Evolutionary conservation across 2,113 vertebrate genomes (phyloP), one percentile per base, ranked within the genome.

Genomic region (Dromiciops gliroides): DNA sequence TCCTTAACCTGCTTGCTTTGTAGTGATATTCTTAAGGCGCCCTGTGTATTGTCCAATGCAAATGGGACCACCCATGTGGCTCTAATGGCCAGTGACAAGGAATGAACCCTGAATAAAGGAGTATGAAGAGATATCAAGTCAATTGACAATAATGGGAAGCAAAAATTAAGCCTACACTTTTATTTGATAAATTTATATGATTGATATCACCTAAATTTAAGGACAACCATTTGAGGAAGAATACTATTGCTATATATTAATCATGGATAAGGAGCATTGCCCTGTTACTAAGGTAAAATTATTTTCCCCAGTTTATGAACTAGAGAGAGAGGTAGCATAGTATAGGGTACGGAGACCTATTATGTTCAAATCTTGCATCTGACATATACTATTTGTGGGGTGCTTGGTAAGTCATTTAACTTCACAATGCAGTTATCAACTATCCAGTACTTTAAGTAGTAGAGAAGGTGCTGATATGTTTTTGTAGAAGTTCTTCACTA

Each of bases 131-230:
- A n/a, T 67, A 95, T 50, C 23, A 50, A n/a, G 89, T 56, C 51
- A 97, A 89, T 51, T 83, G 89, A 92, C 94, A 96, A 94, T 23
- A 97, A 91, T 92, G 93, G 92, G 94, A 96, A 93, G 83, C 48
- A 60, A 22, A 94, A 92, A 25, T 28, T 92, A 49, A 95, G 92
- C 95, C 95, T 94, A 96, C 92, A 95, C 91, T 49, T 88, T 92
- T 94, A 91, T 92, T 31, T 90, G 89, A 95, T 95, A 48, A 94
- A 94, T 92, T 92, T 95, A 93, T 51, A 60, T 60, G 10, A 95
- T 96, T 94, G 10, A 95, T 89, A 90, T 89, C 37, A 11, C 44
- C 51, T 51, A 67, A 28, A 96, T 44, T 52, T 47, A 95, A 92
- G 31, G 92, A 92, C 19, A 94, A 53, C 48, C 48, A 91, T 44